These are phyloP conservation scores for Carollia perspicillata DNA, from an alignment of 2,113 vertebrate genomes.

Conservation along the genomic window DNA sequence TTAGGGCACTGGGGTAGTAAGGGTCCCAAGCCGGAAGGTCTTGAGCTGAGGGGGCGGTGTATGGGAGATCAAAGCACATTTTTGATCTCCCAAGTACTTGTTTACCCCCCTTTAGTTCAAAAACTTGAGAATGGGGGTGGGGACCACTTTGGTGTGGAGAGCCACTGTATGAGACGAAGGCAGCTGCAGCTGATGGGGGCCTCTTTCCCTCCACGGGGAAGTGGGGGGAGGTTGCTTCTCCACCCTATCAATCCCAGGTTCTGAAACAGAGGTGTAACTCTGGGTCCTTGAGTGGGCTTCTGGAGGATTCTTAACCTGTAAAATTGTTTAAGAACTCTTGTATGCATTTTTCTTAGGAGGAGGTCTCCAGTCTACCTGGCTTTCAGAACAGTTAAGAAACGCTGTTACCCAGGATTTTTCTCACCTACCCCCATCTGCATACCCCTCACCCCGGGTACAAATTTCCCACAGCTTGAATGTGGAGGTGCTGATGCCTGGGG, in stretches of 20 bases:
- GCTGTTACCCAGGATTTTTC: background rate
- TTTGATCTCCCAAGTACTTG: slow-evolving; percentile 49
- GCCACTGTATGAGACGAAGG: background rate
- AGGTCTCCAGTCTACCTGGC: background rate
- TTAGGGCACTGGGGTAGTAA: background rate
- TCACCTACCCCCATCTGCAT: background rate
- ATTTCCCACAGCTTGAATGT: background rate
- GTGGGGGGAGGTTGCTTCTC: background rate
- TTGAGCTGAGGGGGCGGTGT: background rate
- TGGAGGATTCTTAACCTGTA: background rate
- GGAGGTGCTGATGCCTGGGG: background rate
- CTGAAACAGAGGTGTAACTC: background rate
- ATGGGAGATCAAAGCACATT: slow-evolving; percentile 63
- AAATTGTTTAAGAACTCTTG: background rate
- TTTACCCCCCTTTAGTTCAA: background rate
- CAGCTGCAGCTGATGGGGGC: background rate
- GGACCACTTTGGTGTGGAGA: background rate
- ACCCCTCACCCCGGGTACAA: background rate
- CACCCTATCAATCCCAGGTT: background rate
- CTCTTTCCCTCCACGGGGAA: background rate
- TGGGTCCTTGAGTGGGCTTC: background rate
- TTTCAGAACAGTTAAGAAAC: background rate
- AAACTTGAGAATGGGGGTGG: background rate
- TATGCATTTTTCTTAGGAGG: background rate
- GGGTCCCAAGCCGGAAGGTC: background rate